Evolutionary conservation across 1,140 invertebrate species (phyloP).

Genomic region (Ceratosolen solmsi): DNA sequence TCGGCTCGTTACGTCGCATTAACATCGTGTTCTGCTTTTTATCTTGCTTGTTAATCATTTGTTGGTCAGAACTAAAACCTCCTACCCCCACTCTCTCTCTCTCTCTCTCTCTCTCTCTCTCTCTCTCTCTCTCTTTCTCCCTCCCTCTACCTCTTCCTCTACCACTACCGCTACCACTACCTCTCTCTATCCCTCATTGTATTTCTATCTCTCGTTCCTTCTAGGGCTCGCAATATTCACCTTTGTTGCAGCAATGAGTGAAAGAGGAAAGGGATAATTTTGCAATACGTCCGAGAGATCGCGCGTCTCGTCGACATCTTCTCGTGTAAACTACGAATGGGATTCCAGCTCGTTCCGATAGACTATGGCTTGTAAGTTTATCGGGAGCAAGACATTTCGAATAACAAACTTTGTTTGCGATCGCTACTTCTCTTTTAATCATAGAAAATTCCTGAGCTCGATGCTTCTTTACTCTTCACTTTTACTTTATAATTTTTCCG

Average conservation of each 20-base stretch:
- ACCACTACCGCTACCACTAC: background rate
- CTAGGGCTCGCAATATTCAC: background rate
- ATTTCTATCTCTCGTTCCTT: background rate
- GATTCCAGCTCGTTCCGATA: background rate
- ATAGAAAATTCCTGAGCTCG: background rate
- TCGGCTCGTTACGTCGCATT: constrained; percentile 59
- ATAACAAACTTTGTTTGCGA: background rate
- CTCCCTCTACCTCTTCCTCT: background rate
- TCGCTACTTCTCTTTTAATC: background rate
- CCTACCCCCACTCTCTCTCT: background rate
- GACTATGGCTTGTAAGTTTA: background rate
- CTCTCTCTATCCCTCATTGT: background rate
- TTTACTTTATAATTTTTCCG: no score
- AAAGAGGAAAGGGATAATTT: constrained; percentile 1
- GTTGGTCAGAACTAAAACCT: constrained; percentile 37
- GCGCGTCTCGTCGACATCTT: background rate
- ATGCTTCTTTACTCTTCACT: background rate
- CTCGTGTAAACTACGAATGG: background rate
- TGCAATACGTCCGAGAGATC: constrained; percentile 31
- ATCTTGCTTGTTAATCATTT: constrained; percentile 63
- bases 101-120: constrained; percentile 7
- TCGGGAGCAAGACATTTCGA: background rate
- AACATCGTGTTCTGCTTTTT: constrained; percentile 62
- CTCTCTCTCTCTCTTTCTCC: background rate
- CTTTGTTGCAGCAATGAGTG: background rate